phyloP scores from a whole-genome alignment of 2,113 vertebrate species.

The Tor tambroides region DNA sequence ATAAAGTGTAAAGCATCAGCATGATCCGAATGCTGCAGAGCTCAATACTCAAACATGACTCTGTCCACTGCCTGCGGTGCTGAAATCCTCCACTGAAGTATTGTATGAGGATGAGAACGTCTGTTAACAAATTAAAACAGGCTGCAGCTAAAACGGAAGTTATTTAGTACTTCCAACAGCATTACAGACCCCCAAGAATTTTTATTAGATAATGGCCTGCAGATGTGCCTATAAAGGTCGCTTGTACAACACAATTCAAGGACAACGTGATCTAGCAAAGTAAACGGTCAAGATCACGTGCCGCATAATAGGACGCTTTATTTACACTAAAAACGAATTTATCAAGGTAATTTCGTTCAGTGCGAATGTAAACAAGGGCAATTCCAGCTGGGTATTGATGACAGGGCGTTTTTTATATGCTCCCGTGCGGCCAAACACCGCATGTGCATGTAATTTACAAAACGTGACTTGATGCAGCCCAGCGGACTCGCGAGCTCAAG shows the following conservation, averaged over 20 bases:
- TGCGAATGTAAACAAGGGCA: neutral
- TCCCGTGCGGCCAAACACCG: conserved; percentile 2
- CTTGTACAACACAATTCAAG: conserved; percentile 26
- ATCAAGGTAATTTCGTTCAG: neutral
- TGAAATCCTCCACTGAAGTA: conserved; percentile 35
- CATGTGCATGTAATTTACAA: conserved; percentile 56
- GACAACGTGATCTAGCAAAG: conserved; percentile 25
- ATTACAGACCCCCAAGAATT: neutral
- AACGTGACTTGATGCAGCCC: conserved; percentile 34
- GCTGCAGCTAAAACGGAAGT: neutral
- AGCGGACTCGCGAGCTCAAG: neutral
- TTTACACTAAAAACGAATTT: neutral
- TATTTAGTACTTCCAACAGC: neutral
- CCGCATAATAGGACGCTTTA: neutral
- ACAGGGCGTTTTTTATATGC: conserved; percentile 16
- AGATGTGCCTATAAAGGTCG: conserved; percentile 56
- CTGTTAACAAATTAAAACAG: neutral
- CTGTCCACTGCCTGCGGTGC: neutral
- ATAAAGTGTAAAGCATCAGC: neutral
- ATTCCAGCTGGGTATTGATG: conserved; percentile 1
- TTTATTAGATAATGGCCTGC: neutral
- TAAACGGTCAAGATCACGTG: conserved; percentile 32
- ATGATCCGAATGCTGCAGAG: neutral
- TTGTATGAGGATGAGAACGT: conserved; percentile 54
- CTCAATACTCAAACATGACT: no score